These are phyloP conservation scores for Rhinatrema bivittatum DNA, from an alignment of 2,797 vertebrate genomes.

Conservation along the genomic window DNA sequence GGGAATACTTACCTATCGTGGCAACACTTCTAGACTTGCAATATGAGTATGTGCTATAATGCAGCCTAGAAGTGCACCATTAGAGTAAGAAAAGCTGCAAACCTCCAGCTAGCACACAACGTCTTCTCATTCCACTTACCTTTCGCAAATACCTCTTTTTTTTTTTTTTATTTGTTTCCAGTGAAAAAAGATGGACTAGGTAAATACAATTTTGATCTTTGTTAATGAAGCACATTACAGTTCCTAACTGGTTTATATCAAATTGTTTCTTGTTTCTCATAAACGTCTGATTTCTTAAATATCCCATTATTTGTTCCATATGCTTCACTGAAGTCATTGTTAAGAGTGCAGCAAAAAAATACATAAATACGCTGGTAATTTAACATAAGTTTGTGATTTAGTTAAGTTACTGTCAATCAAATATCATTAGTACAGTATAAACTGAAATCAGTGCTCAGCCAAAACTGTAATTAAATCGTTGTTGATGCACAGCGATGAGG, in stretches of 20 bases:
- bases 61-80: no score
- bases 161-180: conserved; percentile 45
- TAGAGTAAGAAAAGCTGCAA: no score
- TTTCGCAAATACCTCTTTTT: conserved; percentile 40
- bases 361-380: conserved; percentile 51
- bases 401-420: conserved; percentile 56
- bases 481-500: conserved; percentile 29
- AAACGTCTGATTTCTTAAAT: conserved; percentile 54
- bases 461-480: conserved; percentile 36
- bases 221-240: conserved; percentile 52
- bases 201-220: conserved; percentile 49
- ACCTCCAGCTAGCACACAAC: no score
- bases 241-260: conserved; percentile 52
- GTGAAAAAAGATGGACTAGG: conserved; percentile 43
- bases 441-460: conserved; percentile 44
- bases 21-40: no score
- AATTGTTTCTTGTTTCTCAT: conserved; percentile 51
- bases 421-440: conserved; percentile 36
- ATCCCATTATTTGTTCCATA: conserved; percentile 54
- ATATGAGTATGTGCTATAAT: no score
- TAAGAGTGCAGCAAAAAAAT: conserved; percentile 47
- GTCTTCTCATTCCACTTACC: conserved; percentile 41
- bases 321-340: conserved; percentile 54
- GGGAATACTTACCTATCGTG: no score
- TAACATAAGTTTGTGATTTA: conserved; percentile 40